Evolutionary conservation across 2,797 vertebrate species (phyloP), one percentile per base, ranked within the genome.

Genomic region (Schizopygopsis malacanthus): DNA sequence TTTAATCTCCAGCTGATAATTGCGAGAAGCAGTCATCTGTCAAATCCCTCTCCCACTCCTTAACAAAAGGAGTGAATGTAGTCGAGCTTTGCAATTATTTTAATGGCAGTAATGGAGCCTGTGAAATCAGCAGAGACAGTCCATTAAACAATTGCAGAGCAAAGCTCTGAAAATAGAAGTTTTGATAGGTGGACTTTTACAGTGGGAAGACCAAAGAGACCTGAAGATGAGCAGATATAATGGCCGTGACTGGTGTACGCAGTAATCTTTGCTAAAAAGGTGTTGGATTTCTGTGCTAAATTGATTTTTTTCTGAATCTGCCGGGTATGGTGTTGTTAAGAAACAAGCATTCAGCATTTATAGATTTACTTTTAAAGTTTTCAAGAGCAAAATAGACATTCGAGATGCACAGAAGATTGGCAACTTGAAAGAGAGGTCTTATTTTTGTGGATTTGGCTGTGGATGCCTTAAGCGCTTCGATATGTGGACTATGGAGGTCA

Each of bases 51-150:
- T 91, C 67, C 79, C 43, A 54, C 84, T 77, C 81, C 79, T 87
- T 85, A 82, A 88, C 85, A 90, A 89, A 91, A 85, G 85, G 61
- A 83, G 79, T 59, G 84, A 81, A 47, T 82, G 76, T 88, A 65
- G 76, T 73, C 83, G 83, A 79, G 89, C 82, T 89, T 89, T 91
- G 88, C 89, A 88, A 88, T 92, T 90, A 89, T 87, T 89, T 87
- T 89, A 91, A 89, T 91, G 85, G 79, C 87, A 65, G 83, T 88
- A 91, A 91, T 88, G 83, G 79, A 90, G 87, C 69, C 83, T 41
- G 39, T 79, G 79, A 88, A 87, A 88, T 83, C 86, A 63, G 67
- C 79, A 83, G 81, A 86, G 86, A 71, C 84, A 88, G 89, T 88
- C 89, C 89, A 92, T 90, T 89, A 88, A 87, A 91, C 76, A 83